A percentile compares a stretch with the other conserved stretches of the same genome.
Evolutionary conservation across 2,113 vertebrate genomes (phyloP).

Genomic region (Boulengeromyrus knoepffleri): DNA sequence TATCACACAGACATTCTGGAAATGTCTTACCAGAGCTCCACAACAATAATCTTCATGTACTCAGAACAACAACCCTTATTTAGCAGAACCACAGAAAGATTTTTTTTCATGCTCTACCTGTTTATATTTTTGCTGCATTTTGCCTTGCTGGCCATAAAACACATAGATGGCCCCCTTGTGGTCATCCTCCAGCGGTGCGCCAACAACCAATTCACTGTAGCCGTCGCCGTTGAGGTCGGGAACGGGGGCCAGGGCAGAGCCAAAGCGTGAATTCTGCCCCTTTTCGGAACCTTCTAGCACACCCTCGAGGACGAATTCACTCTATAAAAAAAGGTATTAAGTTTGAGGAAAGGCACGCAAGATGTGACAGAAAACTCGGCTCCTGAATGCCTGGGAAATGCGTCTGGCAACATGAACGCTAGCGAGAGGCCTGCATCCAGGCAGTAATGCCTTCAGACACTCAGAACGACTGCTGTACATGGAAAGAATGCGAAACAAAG

Average conservation of each 20-base stretch:
- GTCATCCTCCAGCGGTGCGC: conserved; percentile 81
- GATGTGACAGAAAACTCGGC: not conserved
- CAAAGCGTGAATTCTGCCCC: conserved; percentile 88
- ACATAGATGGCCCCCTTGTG: conserved; percentile 84
- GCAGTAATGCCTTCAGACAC: not conserved
- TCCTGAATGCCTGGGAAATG: not conserved
- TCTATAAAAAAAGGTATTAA: conserved; percentile 48
- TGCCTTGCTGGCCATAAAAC: conserved; percentile 69
- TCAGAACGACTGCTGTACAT: not conserved
- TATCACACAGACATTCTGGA: not conserved
- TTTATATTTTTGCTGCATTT: conserved; percentile 75
- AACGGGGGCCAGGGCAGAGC: conserved; percentile 77
- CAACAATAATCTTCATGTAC: not conserved
- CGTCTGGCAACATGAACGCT: not conserved
- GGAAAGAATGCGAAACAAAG: conserved; percentile 4
- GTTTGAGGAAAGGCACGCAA: not conserved
- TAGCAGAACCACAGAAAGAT: not conserved
- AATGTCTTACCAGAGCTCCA: not conserved
- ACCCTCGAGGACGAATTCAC: conserved; percentile 66
- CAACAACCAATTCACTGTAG: conserved; percentile 83
- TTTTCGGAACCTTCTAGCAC: conserved; percentile 66
- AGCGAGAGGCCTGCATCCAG: not conserved
- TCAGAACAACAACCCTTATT: not conserved
- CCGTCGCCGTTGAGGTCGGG: conserved; percentile 87
- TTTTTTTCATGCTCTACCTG: conserved; percentile 61